These are phyloP conservation scores for Zeuzera pyrina DNA, from an alignment of 2,888 invertebrate species.

Conservation along the genomic window DNA sequence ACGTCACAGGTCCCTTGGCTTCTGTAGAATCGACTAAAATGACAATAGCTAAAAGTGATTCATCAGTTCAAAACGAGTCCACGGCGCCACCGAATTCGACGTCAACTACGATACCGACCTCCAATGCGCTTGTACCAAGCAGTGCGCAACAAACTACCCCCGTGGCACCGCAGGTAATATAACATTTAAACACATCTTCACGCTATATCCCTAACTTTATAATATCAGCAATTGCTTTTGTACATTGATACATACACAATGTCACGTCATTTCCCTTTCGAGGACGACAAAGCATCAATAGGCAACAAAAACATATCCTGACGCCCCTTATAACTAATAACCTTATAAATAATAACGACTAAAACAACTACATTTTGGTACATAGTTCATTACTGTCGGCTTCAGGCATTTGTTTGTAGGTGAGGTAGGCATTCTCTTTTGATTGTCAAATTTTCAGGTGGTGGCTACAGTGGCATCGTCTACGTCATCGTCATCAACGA, in stretches of 20 bases:
- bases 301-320: too few relatives aligned
- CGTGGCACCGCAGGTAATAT: constrained; percentile 35
- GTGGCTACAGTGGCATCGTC: constrained; percentile 46
- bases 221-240: background rate
- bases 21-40: background rate
- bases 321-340: too few relatives aligned
- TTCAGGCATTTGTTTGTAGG: too few relatives aligned
- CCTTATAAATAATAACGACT: too few relatives aligned
- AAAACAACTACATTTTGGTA: too few relatives aligned
- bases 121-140: constrained; percentile 24
- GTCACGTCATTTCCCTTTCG: too few relatives aligned
- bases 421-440: background rate
- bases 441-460: too few relatives aligned
- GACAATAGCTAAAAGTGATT: constrained; percentile 16
- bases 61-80: background rate
- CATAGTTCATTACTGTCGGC: too few relatives aligned
- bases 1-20: too few relatives aligned
- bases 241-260: background rate
- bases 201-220: background rate
- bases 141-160: constrained; percentile 36
- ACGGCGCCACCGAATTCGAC: constrained; percentile 1
- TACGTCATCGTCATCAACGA: constrained; percentile 31
- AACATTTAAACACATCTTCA: background rate
- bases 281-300: too few relatives aligned
- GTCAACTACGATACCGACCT: constrained; percentile 5